Base-by-base conservation (phyloP, 92 coral and sea anemone species). In the Phenganax subtilis region DNA sequence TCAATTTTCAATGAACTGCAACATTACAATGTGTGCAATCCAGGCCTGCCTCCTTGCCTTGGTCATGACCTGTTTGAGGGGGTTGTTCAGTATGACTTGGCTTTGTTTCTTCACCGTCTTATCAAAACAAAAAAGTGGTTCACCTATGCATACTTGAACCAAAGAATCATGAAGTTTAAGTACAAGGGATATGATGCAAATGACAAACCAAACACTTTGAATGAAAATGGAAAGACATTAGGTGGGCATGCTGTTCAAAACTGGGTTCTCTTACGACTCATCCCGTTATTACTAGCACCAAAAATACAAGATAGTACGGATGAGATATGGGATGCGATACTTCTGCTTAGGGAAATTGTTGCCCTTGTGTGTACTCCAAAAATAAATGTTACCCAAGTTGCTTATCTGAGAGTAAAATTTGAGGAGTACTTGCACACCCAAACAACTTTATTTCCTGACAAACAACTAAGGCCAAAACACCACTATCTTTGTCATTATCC, bases 11-110 rank as follows among this genome's bases (percentile, higher is more conserved):
- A 88, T 56, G 64, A 74, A 16, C 77, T 83, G 10, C 17, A 81
- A 25, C 76, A 85, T 77, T 88, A 75, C 60, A 88, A 88, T 76
- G 88, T 88, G 0, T 81, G 85, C 70, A 88, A 71, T 14, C 68
- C 68, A n/a, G 90, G 90, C 12, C 85, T 88, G 30, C 81, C 90
- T 20, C 78, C 86, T 28, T 87, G 85, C 51, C 72, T 85, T 14
- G 85, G 85, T 84, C 90, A 88, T 85, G 88, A 88, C 17, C 25
- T 88, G 1, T 85, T 88, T 27, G 90, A 85, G 54, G 86, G 90
- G 15, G 76, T 83, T 53, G 80, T 85, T 10, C 90, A 87, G 31
- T 58, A 71, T 54, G 83, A 80, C 25, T 56, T 81, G 63, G 85
- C 85, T 81, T 55, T 85, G 54, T 28, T 88, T 8, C 29, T 88